Conservation (phyloP, 2,797 vertebrate genomes). For the Rhadinocentrus ornatus region DNA sequence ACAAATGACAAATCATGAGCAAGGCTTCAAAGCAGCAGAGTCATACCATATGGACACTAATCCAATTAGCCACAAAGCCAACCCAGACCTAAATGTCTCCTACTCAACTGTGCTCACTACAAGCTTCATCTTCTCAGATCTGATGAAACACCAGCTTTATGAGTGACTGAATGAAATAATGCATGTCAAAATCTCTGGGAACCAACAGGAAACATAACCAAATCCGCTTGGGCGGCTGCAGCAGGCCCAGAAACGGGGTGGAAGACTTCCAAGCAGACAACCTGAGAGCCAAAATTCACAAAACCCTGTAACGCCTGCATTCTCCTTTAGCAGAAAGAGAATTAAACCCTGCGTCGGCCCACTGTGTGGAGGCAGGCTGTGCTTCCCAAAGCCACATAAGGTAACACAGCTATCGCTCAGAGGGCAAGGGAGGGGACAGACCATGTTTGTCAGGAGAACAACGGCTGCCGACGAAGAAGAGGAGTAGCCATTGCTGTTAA, state of each 20-base stretch:
- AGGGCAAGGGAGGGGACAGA: constrained; percentile 60
- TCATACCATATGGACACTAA: constrained; percentile 65
- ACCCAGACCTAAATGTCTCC: constrained; percentile 33
- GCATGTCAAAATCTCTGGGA: constrained; percentile 45
- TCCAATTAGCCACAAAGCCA: constrained; percentile 58
- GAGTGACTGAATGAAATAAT: constrained; percentile 37
- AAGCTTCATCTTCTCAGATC: constrained; percentile 52
- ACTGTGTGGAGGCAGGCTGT: constrained; percentile 34
- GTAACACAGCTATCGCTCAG: constrained; percentile 51
- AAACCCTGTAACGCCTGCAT: constrained; percentile 42
- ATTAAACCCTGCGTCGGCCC: constrained; percentile 55
- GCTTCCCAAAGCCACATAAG: constrained; percentile 59
- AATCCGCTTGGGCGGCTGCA: constrained; percentile 60
- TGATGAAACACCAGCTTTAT: constrained; percentile 41
- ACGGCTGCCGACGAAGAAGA: constrained; percentile 40
- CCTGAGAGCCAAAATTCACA: constrained; percentile 64
- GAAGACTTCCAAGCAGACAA: constrained; percentile 67
- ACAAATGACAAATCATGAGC: constrained; percentile 56
- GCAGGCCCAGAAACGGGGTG: constrained; percentile 50
- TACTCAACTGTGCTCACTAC: constrained; percentile 17
- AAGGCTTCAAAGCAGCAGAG: constrained; percentile 49
- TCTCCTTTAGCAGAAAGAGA: constrained; percentile 58
- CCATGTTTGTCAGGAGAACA: constrained; percentile 65
- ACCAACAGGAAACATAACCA: constrained; percentile 54
- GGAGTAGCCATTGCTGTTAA: constrained; percentile 65